Conservation (phyloP, 2,888 invertebrate species). For the Poecilobothrus nobilitatus region DNA sequence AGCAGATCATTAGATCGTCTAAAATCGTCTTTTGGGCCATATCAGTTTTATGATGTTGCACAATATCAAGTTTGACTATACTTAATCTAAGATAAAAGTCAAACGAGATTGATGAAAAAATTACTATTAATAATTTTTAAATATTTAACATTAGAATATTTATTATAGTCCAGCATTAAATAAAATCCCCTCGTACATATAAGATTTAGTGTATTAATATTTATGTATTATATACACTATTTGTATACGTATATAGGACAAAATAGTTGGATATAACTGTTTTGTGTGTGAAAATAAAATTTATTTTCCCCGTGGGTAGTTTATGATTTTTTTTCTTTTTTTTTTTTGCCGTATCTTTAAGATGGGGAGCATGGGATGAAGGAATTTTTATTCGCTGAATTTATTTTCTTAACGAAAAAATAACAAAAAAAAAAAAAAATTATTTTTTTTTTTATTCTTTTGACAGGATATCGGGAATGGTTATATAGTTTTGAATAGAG, state of each 20-base stretch:
- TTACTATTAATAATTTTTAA: too few species aligned
- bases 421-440: neutral
- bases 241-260: neutral
- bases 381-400: neutral
- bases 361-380: too few species aligned
- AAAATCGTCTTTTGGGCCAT: too few species aligned
- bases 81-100: too few species aligned
- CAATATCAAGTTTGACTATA: too few species aligned
- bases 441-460: neutral
- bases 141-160: too few species aligned
- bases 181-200: too few species aligned
- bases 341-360: neutral
- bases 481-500: neutral
- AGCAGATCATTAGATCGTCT: too few species aligned
- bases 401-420: neutral
- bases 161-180: too few species aligned
- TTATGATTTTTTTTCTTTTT: neutral
- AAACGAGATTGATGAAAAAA: too few species aligned
- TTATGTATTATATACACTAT: neutral
- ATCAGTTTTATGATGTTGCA: too few species aligned
- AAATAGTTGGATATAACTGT: neutral
- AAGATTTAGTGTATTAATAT: too few species aligned
- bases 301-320: constrained; percentile 1
- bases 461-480: neutral
- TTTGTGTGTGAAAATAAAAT: constrained; percentile 1